Evolutionary conservation across 2,113 vertebrate species (phyloP).

Genomic region (Microtus richardsoni): DNA sequence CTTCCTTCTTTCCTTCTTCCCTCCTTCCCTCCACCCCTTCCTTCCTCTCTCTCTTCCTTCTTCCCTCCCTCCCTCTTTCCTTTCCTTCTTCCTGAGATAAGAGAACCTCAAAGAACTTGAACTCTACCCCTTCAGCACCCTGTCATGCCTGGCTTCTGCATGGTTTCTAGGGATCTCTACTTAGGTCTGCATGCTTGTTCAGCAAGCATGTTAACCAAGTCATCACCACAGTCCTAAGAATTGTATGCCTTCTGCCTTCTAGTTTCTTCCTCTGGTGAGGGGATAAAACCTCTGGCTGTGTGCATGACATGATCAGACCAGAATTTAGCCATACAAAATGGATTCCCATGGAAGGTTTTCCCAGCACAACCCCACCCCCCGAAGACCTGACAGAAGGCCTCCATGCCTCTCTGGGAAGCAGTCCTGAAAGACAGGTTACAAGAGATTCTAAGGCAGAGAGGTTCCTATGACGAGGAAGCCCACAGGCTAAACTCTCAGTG

Average conservation of each 20-base stretch:
- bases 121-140: background rate
- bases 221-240: background rate
- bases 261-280: background rate
- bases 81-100: background rate
- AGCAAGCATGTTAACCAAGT: background rate
- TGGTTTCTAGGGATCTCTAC: background rate
- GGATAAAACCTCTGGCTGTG: background rate
- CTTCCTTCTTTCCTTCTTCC: too few relatives aligned
- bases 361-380: background rate
- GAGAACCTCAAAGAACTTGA: background rate
- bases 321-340: background rate
- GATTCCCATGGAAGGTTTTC: background rate
- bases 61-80: rapidly evolving
- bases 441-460: background rate
- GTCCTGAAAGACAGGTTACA: background rate
- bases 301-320: background rate
- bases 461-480: background rate
- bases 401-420: background rate
- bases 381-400: background rate
- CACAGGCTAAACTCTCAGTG: background rate
- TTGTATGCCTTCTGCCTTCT: background rate
- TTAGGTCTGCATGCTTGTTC: background rate
- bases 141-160: background rate
- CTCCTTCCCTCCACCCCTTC: too few relatives aligned
- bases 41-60: too few relatives aligned